Evolutionary conservation across 2,113 vertebrate genomes (phyloP).

Genomic region (Syngnathus typhle): DNA sequence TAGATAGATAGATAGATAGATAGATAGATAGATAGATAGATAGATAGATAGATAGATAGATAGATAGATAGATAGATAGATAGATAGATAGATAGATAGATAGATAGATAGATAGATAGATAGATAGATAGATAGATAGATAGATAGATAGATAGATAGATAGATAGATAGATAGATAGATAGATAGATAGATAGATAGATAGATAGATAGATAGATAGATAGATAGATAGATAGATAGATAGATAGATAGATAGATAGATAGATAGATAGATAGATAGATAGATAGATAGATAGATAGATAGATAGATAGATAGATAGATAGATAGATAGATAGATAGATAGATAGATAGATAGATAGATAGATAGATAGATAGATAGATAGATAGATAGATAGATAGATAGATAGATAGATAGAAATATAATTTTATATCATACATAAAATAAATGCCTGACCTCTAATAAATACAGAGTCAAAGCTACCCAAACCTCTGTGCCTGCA

Average conservation of each 20-base stretch:
- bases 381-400: background rate
- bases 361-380: background rate
- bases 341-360: too few species aligned
- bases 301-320: background rate
- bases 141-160: background rate
- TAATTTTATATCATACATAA: too few species aligned
- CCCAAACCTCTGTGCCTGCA: background rate
- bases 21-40: too few species aligned
- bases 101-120: too few species aligned
- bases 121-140: background rate
- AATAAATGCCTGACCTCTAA: too few species aligned
- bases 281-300: too few species aligned
- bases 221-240: background rate
- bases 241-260: too few species aligned
- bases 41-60: background rate
- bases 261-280: background rate
- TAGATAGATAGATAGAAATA: too few species aligned
- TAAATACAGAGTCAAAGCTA: too few species aligned
- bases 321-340: background rate
- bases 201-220: too few species aligned
- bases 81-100: background rate
- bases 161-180: too few species aligned
- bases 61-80: too few species aligned
- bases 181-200: background rate
- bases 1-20: background rate